These are phyloP conservation scores for Coluber constrictor DNA, from an alignment of 2,797 vertebrate species.

Conservation along the genomic window DNA sequence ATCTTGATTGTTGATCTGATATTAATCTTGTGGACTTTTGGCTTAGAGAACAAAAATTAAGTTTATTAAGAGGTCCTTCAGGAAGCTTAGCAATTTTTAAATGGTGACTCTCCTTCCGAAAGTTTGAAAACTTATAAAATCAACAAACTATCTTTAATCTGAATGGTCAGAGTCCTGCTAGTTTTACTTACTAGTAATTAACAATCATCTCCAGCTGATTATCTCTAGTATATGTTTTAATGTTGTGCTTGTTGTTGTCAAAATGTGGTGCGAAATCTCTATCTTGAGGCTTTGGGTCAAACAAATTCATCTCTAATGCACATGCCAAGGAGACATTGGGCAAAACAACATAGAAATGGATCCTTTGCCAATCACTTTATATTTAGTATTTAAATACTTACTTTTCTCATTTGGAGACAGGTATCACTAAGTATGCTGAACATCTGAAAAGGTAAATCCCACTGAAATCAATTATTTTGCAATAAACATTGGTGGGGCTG, in stretches of 20 bases:
- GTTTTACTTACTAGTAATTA: conserved; percentile 63
- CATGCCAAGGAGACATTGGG: conserved; percentile 14
- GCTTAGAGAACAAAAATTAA: background rate
- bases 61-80: background rate
- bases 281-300: background rate
- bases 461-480: conserved; percentile 10
- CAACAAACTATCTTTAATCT: conserved; percentile 52
- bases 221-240: conserved; percentile 30
- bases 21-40: background rate
- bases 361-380: background rate
- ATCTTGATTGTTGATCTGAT: background rate
- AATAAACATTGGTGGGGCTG: background rate
- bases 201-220: conserved; percentile 57
- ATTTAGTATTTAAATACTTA: conserved; percentile 1
- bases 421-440: background rate
- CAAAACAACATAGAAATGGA: conserved; percentile 20
- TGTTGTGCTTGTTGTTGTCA: conserved; percentile 23
- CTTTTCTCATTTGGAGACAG: background rate
- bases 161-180: conserved; percentile 55
- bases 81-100: background rate
- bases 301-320: conserved; percentile 34
- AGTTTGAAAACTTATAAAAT: conserved; percentile 40
- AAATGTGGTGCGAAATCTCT: conserved; percentile 1
- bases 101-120: background rate
- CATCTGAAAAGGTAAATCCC: background rate